phyloP scores from a whole-genome alignment of 2,797 vertebrate species.

The Rhinella marina region DNA sequence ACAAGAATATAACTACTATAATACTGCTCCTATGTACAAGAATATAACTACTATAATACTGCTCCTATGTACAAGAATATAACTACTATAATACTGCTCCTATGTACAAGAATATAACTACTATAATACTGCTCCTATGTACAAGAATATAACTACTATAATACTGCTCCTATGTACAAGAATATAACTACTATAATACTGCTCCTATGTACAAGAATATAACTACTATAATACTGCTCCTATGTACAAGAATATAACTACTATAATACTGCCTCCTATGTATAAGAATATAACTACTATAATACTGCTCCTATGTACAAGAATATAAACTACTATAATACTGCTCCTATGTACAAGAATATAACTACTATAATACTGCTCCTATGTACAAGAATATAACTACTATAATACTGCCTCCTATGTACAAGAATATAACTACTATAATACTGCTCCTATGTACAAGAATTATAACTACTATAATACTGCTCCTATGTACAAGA shows the following conservation, averaged over 20 bases:
- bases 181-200: neutral
- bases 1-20: neutral
- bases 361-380: constrained; percentile 11
- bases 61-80: neutral
- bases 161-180: neutral
- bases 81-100: constrained; percentile 1
- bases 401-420: neutral
- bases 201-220: neutral
- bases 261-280: neutral
- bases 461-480: neutral
- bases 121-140: neutral
- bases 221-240: constrained; percentile 5
- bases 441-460: neutral
- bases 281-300: constrained; percentile 4
- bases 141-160: neutral
- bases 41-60: neutral
- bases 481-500: neutral
- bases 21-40: neutral
- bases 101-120: neutral
- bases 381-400: too few relatives aligned
- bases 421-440: constrained; percentile 3
- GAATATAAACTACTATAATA: too few relatives aligned
- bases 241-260: neutral
- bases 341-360: constrained; percentile 2
- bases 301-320: too few relatives aligned